Conservation (phyloP, 2,113 vertebrate species). For the Protobothrops flavoviridis region DNA sequence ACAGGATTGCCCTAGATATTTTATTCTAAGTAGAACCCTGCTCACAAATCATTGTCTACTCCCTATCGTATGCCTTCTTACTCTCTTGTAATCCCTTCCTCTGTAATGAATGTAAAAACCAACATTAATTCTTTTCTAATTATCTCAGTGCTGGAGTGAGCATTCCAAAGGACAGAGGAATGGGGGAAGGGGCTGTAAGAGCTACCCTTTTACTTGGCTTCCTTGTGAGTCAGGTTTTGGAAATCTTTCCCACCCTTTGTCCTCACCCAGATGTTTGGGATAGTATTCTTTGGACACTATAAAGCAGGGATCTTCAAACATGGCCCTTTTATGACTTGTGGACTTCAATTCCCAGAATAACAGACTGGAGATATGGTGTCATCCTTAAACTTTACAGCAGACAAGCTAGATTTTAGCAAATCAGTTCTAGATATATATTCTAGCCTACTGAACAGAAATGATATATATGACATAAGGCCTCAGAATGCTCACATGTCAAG, state of each 20-base stretch:
- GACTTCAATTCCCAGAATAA: too few species aligned
- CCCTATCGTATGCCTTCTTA: background rate
- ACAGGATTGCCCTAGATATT: background rate
- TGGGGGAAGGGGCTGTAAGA: background rate
- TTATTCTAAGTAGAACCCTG: background rate
- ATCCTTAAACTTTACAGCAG: too few species aligned
- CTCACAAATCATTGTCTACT: background rate
- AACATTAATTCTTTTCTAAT: background rate
- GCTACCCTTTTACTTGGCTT: background rate
- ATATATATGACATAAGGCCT: too few species aligned
- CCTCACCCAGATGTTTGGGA: background rate
- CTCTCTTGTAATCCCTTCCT: background rate
- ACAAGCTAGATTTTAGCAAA: too few species aligned
- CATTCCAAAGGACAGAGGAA: too few species aligned
- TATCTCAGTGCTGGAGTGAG: too few species aligned
- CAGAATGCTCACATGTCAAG: too few species aligned
- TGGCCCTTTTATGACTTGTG: too few species aligned
- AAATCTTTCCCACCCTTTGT: background rate
- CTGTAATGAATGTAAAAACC: background rate
- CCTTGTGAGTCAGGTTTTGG: background rate
- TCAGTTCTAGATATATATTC: too few species aligned
- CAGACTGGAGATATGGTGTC: too few species aligned
- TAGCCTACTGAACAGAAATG: too few species aligned
- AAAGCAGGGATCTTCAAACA: background rate
- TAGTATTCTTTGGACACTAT: background rate